Percentiles rank a stretch among this genome's conserved stretches.
Conservation (phyloP, 1,140 invertebrate species). For the Cydia strobilella region DNA sequence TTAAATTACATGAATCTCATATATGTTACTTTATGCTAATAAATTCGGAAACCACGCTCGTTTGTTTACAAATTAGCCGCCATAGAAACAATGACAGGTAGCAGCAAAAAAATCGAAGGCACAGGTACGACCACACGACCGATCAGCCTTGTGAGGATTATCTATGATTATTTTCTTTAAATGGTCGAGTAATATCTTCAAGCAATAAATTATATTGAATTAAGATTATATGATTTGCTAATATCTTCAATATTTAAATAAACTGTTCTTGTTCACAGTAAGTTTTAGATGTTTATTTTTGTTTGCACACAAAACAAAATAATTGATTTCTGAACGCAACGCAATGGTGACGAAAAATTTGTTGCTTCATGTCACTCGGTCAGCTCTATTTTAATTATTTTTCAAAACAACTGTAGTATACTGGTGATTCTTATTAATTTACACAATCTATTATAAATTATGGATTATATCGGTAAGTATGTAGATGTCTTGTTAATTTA, state of each 20-base stretch:
- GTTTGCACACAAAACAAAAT: constrained; percentile 20
- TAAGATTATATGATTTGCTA: background rate
- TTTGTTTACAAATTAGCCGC: constrained; percentile 55
- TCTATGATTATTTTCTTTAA: background rate
- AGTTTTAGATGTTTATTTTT: constrained; percentile 16
- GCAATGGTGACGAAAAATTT: constrained; percentile 52
- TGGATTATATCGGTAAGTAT: constrained; percentile 72
- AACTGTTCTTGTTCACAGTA: background rate
- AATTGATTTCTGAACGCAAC: constrained; percentile 39
- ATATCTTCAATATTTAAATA: background rate
- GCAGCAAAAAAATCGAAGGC: constrained; percentile 24
- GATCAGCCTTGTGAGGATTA: background rate
- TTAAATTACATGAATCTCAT: background rate
- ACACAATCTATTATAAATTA: constrained; percentile 50
- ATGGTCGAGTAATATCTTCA: background rate
- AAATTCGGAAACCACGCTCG: constrained; percentile 17
- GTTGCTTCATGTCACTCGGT: constrained; percentile 74
- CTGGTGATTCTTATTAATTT: constrained; percentile 54
- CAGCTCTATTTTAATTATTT: constrained; percentile 72
- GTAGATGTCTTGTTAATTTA: constrained; percentile 34
- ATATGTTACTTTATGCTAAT: too few relatives aligned
- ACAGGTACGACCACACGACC: background rate
- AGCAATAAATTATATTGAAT: background rate
- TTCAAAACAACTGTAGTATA: constrained; percentile 69
- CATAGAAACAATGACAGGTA: constrained; percentile 50